Conservation (phyloP, 2,797 vertebrate genomes). For the Lemur catta region DNA sequence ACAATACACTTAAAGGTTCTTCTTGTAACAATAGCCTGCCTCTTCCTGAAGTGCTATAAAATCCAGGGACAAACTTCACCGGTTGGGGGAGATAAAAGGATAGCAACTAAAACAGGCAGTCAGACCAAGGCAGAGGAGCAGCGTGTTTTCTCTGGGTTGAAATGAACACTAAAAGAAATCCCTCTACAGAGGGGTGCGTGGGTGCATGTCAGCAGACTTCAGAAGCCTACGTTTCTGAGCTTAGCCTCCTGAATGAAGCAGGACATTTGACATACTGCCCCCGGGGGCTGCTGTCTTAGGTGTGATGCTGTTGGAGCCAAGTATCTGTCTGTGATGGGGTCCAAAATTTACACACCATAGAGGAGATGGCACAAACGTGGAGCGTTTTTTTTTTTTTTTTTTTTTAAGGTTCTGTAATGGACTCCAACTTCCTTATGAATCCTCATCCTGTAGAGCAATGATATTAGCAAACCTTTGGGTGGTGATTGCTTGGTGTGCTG, state of each 20-base stretch:
- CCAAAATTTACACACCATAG: not conserved
- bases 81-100: constrained; percentile 59
- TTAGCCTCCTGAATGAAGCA: not conserved
- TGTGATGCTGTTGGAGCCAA: not conserved
- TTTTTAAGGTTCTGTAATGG: not conserved
- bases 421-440: not conserved
- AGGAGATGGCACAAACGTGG: not conserved
- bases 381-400: not conserved
- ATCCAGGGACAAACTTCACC: constrained; percentile 49
- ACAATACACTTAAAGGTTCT: constrained; percentile 27
- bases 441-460: not conserved
- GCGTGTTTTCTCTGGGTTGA: not conserved
- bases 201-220: not conserved
- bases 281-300: not conserved
- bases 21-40: constrained; percentile 34
- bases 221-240: not conserved
- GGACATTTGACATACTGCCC: not conserved
- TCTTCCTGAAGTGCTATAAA: constrained; percentile 46
- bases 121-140: not conserved
- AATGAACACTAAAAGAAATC: constrained; percentile 28
- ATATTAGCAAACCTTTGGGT: not conserved
- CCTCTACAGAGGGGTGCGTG: not conserved
- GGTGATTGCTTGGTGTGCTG: not conserved
- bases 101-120: constrained; percentile 9
- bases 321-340: not conserved